Evolutionary conservation across 64 coral and sea anemone species (phyloP).

Genomic region (Acropora yongei): DNA sequence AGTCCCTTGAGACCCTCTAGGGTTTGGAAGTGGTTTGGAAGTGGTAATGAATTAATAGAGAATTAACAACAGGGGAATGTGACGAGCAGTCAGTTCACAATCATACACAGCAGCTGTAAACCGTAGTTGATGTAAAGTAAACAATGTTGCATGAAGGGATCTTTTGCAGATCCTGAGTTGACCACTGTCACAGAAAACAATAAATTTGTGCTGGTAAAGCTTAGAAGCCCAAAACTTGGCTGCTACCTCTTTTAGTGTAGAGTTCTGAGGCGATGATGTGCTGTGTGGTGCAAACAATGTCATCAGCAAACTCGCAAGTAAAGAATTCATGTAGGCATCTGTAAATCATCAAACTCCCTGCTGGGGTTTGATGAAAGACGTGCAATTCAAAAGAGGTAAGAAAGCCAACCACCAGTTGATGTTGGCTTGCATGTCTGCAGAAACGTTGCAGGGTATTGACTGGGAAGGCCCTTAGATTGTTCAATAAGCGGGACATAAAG

Average conservation of each 20-base stretch:
- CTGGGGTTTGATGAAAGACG: not conserved
- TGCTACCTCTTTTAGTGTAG: not conserved
- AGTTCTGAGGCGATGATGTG: conserved; percentile 2
- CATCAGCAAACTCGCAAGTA: not conserved
- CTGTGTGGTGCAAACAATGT: not conserved
- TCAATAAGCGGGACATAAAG: not conserved
- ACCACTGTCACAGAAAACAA: too few relatives aligned
- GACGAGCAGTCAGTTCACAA: too few relatives aligned
- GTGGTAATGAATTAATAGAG: too few relatives aligned
- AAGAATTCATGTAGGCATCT: not conserved
- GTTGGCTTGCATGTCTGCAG: not conserved
- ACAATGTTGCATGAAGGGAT: too few relatives aligned
- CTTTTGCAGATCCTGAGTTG: too few relatives aligned
- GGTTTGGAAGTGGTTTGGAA: too few relatives aligned
- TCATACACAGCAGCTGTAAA: too few relatives aligned
- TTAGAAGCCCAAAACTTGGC: not conserved
- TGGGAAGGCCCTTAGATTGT: not conserved
- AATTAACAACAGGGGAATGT: too few relatives aligned
- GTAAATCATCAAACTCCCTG: conserved; percentile 6
- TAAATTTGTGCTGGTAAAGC: not conserved
- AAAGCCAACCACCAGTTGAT: not conserved
- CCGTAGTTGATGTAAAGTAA: too few relatives aligned
- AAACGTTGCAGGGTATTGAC: not conserved
- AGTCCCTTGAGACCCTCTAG: too few relatives aligned
- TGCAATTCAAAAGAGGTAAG: not conserved